phyloP scores from a whole-genome alignment of 1,140 invertebrate species.

The Trachelipus rathkii region DNA sequence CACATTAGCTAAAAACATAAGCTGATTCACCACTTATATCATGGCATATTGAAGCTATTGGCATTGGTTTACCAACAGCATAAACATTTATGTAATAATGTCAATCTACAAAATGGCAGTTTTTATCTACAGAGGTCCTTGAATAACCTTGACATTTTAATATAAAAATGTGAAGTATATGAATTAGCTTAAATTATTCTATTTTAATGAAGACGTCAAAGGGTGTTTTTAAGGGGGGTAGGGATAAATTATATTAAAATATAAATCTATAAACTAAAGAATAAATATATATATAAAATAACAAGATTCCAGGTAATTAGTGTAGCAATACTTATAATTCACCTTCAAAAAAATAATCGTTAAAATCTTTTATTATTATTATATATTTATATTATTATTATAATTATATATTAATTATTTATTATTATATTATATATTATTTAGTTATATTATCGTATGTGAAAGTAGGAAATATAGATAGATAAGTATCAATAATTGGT shows the following conservation, averaged over 20 bases:
- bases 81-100: slow-evolving; percentile 45
- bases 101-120: slow-evolving; percentile 33
- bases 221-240: slow-evolving; percentile 38
- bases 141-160: slow-evolving; percentile 33
- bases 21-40: slow-evolving; percentile 20
- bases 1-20: slow-evolving; percentile 40
- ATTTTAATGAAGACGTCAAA: too few relatives aligned
- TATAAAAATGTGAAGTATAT: slow-evolving; percentile 40
- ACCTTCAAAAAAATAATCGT: slow-evolving; percentile 42
- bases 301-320: too few relatives aligned
- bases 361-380: slow-evolving; percentile 38
- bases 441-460: too few relatives aligned
- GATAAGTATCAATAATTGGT: too few relatives aligned
- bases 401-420: too few relatives aligned
- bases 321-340: too few relatives aligned
- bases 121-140: slow-evolving; percentile 33
- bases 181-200: too few relatives aligned
- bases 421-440: too few relatives aligned
- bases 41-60: slow-evolving; percentile 43
- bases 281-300: too few relatives aligned
- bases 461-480: too few relatives aligned
- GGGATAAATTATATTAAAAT: slow-evolving; percentile 3
- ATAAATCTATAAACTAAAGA: slow-evolving; percentile 24
- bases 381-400: too few relatives aligned
- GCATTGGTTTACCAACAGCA: slow-evolving; percentile 37